Evolutionary conservation across 1,140 invertebrate genomes (phyloP).

Genomic region (Scaptomyza graminum): DNA sequence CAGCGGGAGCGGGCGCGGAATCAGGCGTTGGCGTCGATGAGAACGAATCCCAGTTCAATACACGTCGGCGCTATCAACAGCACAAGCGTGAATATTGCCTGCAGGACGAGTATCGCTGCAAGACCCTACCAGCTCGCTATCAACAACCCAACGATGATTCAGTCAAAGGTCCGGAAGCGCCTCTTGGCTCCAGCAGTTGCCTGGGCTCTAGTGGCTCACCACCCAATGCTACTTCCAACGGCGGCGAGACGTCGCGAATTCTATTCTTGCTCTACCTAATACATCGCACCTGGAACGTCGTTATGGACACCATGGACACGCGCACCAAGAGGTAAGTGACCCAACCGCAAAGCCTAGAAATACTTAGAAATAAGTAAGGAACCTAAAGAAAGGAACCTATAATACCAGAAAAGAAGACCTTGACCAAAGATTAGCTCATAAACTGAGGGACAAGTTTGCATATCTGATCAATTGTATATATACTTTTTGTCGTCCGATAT

Average conservation of each 20-base stretch:
- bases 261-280: conserved; percentile 88
- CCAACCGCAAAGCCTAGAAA: not conserved
- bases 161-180: not conserved
- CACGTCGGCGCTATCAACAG: conserved; percentile 67
- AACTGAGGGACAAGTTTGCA: no score
- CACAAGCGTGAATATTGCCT: conserved; percentile 67
- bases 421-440: no score
- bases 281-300: conserved; percentile 88
- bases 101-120: conserved; percentile 66
- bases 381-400: no score
- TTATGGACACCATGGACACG: conserved; percentile 86
- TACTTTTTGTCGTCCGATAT: no score
- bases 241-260: conserved; percentile 85
- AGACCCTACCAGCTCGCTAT: conserved; percentile 64
- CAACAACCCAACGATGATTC: conserved; percentile 9
- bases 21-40: not conserved
- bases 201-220: conserved; percentile 38
- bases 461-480: no score
- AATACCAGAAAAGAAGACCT: no score
- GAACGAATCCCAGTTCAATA: conserved; percentile 53
- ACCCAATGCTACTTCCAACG: conserved; percentile 42
- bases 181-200: conserved; percentile 59
- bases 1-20: conserved; percentile 5
- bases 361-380: no score
- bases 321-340: conserved; percentile 84